Evolutionary conservation across 2,113 vertebrate species (phyloP).

Genomic region (Heteronetta atricapilla): DNA sequence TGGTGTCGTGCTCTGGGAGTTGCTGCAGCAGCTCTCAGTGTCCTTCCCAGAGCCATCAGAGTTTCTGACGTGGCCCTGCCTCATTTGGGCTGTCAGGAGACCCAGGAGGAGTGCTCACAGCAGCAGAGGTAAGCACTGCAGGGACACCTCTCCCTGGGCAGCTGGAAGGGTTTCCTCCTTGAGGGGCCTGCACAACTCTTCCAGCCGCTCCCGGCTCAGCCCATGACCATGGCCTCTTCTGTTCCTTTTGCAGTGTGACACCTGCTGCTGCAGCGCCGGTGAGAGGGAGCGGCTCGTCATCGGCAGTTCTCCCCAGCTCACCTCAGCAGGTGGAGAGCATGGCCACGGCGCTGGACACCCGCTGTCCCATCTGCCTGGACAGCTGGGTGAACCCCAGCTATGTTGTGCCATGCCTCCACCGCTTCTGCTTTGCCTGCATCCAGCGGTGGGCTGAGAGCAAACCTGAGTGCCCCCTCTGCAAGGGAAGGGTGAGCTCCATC

Average conservation of each 20-base stretch:
- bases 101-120: neutral
- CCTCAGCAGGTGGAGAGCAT: neutral
- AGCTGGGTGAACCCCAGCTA: neutral
- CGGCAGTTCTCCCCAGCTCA: neutral
- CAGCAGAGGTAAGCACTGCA: neutral
- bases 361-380: neutral
- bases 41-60: neutral
- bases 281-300: too few species aligned
- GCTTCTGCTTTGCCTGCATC: neutral
- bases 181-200: neutral
- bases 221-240: too few species aligned
- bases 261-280: neutral
- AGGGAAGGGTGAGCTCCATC: neutral
- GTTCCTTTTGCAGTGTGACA: too few species aligned
- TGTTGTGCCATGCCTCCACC: neutral
- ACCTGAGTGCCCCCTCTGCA: neutral
- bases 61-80: neutral
- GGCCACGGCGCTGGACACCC: neutral
- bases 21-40: neutral
- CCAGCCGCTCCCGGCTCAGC: rapidly evolving
- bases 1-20: neutral
- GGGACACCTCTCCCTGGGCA: neutral
- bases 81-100: neutral
- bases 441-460: neutral
- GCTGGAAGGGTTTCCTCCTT: neutral